These are phyloP conservation scores for Leucoptera coffeella DNA, from an alignment of 2,888 invertebrate species.

Conservation along the genomic window DNA sequence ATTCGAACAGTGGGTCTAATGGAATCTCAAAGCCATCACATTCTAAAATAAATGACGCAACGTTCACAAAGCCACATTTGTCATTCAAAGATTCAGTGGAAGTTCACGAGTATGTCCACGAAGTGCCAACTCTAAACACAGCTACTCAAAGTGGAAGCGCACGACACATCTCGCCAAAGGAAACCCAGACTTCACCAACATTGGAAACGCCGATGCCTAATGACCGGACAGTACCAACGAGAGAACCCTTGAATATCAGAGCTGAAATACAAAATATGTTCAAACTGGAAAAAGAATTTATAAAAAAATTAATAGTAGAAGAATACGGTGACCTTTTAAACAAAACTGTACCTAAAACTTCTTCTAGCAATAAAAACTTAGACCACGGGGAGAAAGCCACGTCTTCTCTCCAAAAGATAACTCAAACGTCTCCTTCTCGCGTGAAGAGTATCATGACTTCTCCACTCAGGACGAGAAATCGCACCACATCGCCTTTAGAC, in stretches of 20 bases:
- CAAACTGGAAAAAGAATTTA: constrained; percentile 35
- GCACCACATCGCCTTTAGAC: constrained; percentile 40
- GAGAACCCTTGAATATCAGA: too few relatives aligned
- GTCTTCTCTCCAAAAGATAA: constrained; percentile 25
- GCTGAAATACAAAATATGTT: constrained; percentile 32
- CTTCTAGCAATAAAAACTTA: constrained; percentile 15
- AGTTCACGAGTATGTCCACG: constrained; percentile 34
- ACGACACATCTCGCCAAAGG: constrained; percentile 26
- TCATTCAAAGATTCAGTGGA: constrained; percentile 36
- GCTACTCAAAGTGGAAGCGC: constrained; percentile 30
- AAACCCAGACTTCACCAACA: constrained; percentile 38
- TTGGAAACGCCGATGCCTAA: too few relatives aligned
- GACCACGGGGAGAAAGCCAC: constrained; percentile 15
- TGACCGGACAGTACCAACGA: too few relatives aligned
- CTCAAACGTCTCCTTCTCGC: constrained; percentile 40
- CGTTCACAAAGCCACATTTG: constrained; percentile 8
- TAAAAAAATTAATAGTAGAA: constrained; percentile 34
- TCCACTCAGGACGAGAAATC: constrained; percentile 30
- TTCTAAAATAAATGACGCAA: too few relatives aligned
- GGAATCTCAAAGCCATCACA: too few relatives aligned
- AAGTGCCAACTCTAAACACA: constrained; percentile 30
- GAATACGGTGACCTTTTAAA: constrained; percentile 35
- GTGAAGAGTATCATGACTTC: constrained; percentile 42
- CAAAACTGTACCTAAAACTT: constrained; percentile 27
- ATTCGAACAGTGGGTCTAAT: constrained; percentile 23